phyloP scores from a whole-genome alignment of 2,113 vertebrate species.

The Sminthopsis crassicaudata region DNA sequence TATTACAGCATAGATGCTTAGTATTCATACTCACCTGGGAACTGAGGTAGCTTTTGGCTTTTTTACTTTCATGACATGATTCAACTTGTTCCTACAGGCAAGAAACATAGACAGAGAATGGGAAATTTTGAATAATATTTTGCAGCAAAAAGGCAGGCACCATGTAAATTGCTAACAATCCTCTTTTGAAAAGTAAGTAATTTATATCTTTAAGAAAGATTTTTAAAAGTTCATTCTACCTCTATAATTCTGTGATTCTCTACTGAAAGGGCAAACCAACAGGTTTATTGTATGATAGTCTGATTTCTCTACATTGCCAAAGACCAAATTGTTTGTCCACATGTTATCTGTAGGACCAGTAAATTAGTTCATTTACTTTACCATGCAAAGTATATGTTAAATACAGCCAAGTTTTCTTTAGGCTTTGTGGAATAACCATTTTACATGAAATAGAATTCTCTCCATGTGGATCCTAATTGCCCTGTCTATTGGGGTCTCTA shows the following conservation, averaged over 20 bases:
- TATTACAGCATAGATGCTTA: neutral
- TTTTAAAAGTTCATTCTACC: neutral
- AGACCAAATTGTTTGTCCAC: slow-evolving; percentile 33
- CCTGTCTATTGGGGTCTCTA: neutral
- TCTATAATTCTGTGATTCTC: neutral
- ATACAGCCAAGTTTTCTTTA: slow-evolving; percentile 22
- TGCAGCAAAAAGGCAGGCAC: neutral
- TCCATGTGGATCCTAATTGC: slow-evolving; percentile 33
- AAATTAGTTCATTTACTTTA: slow-evolving; percentile 33
- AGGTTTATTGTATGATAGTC: neutral
- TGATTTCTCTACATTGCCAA: neutral
- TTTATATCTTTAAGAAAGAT: slow-evolving; percentile 27
- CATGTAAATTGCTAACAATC: slow-evolving; percentile 44
- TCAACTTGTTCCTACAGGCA: neutral
- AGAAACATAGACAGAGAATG: neutral
- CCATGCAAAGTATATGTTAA: slow-evolving; percentile 42
- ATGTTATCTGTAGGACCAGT: slow-evolving; percentile 22
- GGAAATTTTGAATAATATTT: neutral
- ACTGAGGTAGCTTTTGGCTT: neutral
- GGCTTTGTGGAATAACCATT: slow-evolving; percentile 37
- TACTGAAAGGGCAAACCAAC: neutral
- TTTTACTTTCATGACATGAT: neutral
- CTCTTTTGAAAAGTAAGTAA: slow-evolving; percentile 7
- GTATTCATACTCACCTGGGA: neutral
- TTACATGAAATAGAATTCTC: slow-evolving; percentile 29